Percentiles rank a stretch among this genome's conserved stretches.
phyloP scores from a whole-genome alignment of 2,888 invertebrate species.

The Ormia ochracea region DNA sequence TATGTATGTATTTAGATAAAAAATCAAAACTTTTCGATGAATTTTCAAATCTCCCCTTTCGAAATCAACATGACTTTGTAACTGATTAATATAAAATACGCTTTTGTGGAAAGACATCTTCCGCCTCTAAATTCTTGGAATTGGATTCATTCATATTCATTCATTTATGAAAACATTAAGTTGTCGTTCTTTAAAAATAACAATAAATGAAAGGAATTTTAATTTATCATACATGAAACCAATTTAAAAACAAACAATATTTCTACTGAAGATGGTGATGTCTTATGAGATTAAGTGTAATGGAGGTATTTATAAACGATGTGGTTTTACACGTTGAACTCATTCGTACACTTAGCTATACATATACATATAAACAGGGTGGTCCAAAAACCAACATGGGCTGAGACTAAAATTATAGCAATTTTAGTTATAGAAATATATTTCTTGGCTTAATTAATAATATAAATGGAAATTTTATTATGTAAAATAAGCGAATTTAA shows the following conservation, averaged over 20 bases:
- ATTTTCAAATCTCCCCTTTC: not conserved
- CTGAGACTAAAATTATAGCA: no score
- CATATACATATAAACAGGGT: no score
- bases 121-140: slow-evolving; percentile 20
- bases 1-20: not conserved
- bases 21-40: not conserved
- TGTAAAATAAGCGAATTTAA: no score
- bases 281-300: no score
- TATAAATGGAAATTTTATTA: no score
- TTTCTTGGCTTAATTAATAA: no score
- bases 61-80: not conserved
- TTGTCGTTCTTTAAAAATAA: not conserved
- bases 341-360: no score
- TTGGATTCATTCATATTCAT: not conserved
- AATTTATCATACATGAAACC: slow-evolving; percentile 53
- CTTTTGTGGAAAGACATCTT: not conserved
- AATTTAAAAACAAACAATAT: slow-evolving; percentile 53
- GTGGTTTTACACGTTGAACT: no score
- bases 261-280: no score
- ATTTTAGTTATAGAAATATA: no score
- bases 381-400: no score
- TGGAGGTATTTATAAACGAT: no score
- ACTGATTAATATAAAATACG: not conserved
- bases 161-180: not conserved
- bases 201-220: slow-evolving; percentile 38